Evolutionary conservation across 2,113 vertebrate genomes (phyloP).

Genomic region (Aptenodytes patagonicus): DNA sequence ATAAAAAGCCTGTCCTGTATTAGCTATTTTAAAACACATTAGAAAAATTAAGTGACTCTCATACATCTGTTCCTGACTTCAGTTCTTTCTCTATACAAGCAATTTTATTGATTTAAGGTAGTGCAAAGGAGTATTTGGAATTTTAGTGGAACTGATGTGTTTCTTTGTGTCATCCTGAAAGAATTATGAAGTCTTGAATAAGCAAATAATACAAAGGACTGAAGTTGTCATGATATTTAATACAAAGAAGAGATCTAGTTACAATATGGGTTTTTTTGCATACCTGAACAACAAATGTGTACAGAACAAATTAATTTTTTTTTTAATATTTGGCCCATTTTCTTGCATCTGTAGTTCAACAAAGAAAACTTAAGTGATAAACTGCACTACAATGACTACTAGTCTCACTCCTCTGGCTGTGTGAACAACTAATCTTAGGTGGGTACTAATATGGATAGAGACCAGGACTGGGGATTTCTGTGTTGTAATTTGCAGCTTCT

Average conservation of each 20-base stretch:
- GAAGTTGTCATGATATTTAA: background rate
- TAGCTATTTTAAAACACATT: constrained; percentile 24
- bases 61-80: background rate
- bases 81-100: background rate
- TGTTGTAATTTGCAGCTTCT: background rate
- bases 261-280: background rate
- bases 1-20: constrained; percentile 17
- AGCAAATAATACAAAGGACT: background rate
- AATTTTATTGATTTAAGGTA: background rate
- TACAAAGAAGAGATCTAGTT: background rate
- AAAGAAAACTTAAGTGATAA: background rate
- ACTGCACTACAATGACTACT: background rate
- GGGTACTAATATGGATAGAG: background rate
- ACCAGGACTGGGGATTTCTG: background rate
- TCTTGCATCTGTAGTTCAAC: background rate
- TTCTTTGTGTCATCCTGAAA: background rate
- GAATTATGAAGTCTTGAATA: background rate
- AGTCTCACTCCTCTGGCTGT: background rate
- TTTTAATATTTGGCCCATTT: background rate
- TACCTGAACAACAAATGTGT: background rate
- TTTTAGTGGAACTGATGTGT: background rate
- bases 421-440: background rate
- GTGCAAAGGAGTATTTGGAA: background rate
- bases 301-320: background rate
- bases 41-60: background rate